Conservation (phyloP, 1,140 invertebrate species). For the Agraylea sexmaculata region DNA sequence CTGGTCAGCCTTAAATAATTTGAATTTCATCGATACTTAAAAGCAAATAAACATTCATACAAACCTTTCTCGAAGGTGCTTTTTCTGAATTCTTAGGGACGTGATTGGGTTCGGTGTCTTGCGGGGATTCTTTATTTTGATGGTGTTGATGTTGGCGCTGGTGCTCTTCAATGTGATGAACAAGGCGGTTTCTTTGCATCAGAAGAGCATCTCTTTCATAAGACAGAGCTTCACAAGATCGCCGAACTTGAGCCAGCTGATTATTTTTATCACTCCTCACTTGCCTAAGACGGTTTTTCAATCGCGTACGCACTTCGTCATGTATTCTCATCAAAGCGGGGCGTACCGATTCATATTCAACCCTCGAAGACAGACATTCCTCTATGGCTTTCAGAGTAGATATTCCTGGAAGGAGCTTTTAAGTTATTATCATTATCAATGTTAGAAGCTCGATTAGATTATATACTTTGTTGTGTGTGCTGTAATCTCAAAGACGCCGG, state of each 20-base stretch:
- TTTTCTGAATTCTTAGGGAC: conserved; percentile 11
- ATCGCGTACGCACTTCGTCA: conserved; percentile 14
- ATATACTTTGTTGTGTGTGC: conserved; percentile 15
- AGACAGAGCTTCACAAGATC: background rate
- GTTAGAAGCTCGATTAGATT: background rate
- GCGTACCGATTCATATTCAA: conserved; percentile 13
- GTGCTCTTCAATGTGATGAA: conserved; percentile 14
- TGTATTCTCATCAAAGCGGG: conserved; percentile 12
- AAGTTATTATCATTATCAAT: conserved; percentile 1
- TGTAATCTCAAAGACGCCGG: conserved; percentile 11
- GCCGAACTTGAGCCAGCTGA: conserved; percentile 1
- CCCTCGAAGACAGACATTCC: conserved; percentile 9
- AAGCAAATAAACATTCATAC: conserved; percentile 2
- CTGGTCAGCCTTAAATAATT: conserved; percentile 30
- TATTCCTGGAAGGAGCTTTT: conserved; percentile 6
- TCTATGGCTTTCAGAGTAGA: conserved; percentile 13
- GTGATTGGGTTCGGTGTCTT: background rate
- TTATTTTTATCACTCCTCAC: background rate
- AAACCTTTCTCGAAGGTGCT: conserved; percentile 16
- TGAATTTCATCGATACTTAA: background rate
- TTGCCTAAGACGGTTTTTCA: conserved; percentile 1
- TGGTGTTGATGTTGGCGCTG: conserved; percentile 7
- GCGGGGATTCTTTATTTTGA: background rate
- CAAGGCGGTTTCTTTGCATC: conserved; percentile 9
- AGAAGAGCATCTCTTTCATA: conserved; percentile 6